phyloP scores from a whole-genome alignment of 2,888 invertebrate genomes.

The Julus scandinavius region DNA sequence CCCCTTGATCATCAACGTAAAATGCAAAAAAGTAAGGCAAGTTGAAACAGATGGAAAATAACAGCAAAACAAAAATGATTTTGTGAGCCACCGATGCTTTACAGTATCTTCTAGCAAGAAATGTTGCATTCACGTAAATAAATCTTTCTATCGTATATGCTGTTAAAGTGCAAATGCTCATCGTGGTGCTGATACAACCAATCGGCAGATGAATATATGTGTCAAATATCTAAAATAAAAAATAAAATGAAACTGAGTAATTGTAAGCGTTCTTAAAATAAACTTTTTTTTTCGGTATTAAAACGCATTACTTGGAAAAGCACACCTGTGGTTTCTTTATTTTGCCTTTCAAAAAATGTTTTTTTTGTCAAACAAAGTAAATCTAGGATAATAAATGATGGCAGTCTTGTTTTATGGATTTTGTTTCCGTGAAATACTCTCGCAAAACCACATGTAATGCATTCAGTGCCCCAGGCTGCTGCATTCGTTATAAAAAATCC shows the following conservation, averaged over 20 bases:
- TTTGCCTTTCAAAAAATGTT: neutral
- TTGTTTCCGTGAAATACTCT: too few species aligned
- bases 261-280: too few species aligned
- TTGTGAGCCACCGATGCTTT: neutral
- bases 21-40: constrained; percentile 51
- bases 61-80: neutral
- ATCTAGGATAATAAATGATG: too few species aligned
- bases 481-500: too few species aligned
- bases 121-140: neutral
- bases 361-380: neutral
- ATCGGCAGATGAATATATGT: constrained; percentile 44
- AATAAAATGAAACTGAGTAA: too few species aligned
- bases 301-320: too few species aligned
- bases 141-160: constrained; percentile 48
- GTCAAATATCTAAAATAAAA: constrained; percentile 46
- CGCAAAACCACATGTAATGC: too few species aligned
- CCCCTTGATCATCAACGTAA: constrained; percentile 34
- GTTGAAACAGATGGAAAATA: constrained; percentile 47
- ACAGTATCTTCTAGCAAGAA: constrained; percentile 37
- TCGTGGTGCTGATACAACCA: constrained; percentile 19
- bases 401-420: too few species aligned
- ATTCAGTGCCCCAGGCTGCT: too few species aligned
- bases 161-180: constrained; percentile 11
- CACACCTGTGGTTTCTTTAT: too few species aligned
- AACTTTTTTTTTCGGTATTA: too few species aligned